A percentile compares a stretch with the other conserved stretches of the same genome.
phyloP scores from a whole-genome alignment of 2,113 vertebrate species.

The Antigone vipio region DNA sequence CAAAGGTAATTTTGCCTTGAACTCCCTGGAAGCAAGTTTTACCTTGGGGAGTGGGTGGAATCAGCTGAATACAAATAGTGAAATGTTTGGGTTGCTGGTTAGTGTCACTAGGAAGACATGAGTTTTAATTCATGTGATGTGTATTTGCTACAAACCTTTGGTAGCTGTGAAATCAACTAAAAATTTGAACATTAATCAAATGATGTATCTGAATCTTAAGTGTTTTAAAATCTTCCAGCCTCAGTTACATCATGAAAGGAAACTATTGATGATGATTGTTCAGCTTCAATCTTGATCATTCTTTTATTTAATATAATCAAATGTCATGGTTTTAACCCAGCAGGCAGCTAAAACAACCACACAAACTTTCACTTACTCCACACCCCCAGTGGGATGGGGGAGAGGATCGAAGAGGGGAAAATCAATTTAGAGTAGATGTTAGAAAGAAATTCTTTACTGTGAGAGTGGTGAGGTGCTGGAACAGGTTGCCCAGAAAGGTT shows the following conservation, averaged over 20 bases:
- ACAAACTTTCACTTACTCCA: too few relatives aligned
- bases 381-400: too few relatives aligned
- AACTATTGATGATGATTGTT: not conserved
- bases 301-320: not conserved
- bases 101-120: not conserved
- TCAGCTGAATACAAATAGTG: not conserved
- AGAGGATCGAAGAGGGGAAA: too few relatives aligned
- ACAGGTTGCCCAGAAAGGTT: too few relatives aligned
- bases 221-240: not conserved
- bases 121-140: not conserved
- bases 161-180: not conserved
- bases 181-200: not conserved
- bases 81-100: not conserved
- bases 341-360: too few relatives aligned
- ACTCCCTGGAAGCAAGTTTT: not conserved
- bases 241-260: not conserved
- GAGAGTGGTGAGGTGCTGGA: too few relatives aligned
- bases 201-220: not conserved
- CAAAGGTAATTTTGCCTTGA: not conserved
- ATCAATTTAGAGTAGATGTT: too few relatives aligned
- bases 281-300: not conserved
- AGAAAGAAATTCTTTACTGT: too few relatives aligned
- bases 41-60: not conserved
- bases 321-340: too few relatives aligned
- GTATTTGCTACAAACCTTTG: not conserved